These are phyloP conservation scores for Heliconius himera DNA, from an alignment of 1,140 invertebrate species.

Conservation along the genomic window DNA sequence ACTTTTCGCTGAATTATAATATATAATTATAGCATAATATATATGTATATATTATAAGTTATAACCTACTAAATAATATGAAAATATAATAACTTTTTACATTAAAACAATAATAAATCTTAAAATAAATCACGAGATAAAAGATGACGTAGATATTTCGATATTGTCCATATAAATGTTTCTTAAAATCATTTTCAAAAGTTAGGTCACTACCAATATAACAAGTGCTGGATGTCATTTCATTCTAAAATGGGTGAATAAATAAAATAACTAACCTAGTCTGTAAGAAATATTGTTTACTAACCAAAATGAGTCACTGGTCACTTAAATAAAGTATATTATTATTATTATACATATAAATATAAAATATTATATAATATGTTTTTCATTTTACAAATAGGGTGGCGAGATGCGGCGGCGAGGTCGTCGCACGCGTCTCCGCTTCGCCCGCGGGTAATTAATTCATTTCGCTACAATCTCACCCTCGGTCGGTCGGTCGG, in stretches of 20 bases:
- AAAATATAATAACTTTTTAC: not conserved
- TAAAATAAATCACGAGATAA: not conserved
- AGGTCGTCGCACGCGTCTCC: slow-evolving; percentile 19
- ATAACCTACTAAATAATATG: no score
- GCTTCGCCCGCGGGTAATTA: slow-evolving; percentile 22
- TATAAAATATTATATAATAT: not conserved
- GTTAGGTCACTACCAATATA: not conserved
- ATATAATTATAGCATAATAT: no score
- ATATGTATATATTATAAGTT: no score
- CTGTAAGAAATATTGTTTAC: no score
- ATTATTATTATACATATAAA: not conserved
- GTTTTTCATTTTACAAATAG: slow-evolving; percentile 23
- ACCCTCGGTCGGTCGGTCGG: not conserved
- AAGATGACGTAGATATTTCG: no score
- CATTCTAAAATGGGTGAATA: not conserved
- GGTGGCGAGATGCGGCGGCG: slow-evolving; percentile 17
- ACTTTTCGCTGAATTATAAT: no score
- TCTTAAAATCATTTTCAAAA: not conserved
- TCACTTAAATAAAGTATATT: no score
- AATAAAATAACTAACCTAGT: no score
- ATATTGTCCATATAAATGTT: no score
- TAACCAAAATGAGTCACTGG: no score
- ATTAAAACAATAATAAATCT: not conserved
- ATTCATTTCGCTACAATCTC: slow-evolving; percentile 18
- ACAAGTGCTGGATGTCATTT: not conserved